These are phyloP conservation scores for Scaptomyza parva DNA, from an alignment of 2,888 invertebrate species.

Conservation along the genomic window DNA sequence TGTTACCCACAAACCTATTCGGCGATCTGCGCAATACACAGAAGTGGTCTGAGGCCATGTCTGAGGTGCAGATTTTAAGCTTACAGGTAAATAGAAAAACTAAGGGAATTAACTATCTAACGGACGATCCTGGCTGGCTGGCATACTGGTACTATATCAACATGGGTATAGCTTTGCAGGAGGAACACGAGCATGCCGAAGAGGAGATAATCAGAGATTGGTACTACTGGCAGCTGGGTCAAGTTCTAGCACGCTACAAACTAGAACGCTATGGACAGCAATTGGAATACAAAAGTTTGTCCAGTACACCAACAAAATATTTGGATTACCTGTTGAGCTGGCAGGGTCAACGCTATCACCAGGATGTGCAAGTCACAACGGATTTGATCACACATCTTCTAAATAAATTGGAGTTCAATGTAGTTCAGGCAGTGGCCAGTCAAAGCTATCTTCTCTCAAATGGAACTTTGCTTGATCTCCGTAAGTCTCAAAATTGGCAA, in stretches of 20 bases:
- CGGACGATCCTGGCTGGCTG: constrained; percentile 89
- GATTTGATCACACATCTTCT: constrained; percentile 11
- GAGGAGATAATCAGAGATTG: constrained; percentile 87
- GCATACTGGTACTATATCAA: constrained; percentile 81
- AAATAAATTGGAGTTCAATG: constrained; percentile 11
- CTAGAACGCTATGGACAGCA: constrained; percentile 89
- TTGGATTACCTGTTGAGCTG: constrained; percentile 18
- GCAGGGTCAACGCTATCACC: constrained; percentile 86
- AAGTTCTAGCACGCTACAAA: constrained; percentile 89
- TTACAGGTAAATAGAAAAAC: constrained; percentile 1
- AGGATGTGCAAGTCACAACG: not conserved
- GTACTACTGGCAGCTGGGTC: constrained; percentile 87
- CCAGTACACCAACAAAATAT: too few species aligned
- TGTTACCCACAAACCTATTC: constrained; percentile 35
- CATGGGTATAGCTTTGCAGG: constrained; percentile 82
- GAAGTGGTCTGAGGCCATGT: constrained; percentile 57
- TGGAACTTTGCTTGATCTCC: constrained; percentile 42
- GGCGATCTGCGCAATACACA: constrained; percentile 38
- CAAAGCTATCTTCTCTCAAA: constrained; percentile 25
- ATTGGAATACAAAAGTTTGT: constrained; percentile 17
- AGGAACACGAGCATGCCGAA: constrained; percentile 73
- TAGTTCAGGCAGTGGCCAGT: constrained; percentile 7
- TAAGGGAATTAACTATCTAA: constrained; percentile 85
- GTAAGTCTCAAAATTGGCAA: constrained; percentile 36
- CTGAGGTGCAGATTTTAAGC: constrained; percentile 54